Percentiles rank a stretch among this genome's conserved stretches.
phyloP scores from a whole-genome alignment of 2,888 invertebrate genomes.

The Pandemis corylana region DNA sequence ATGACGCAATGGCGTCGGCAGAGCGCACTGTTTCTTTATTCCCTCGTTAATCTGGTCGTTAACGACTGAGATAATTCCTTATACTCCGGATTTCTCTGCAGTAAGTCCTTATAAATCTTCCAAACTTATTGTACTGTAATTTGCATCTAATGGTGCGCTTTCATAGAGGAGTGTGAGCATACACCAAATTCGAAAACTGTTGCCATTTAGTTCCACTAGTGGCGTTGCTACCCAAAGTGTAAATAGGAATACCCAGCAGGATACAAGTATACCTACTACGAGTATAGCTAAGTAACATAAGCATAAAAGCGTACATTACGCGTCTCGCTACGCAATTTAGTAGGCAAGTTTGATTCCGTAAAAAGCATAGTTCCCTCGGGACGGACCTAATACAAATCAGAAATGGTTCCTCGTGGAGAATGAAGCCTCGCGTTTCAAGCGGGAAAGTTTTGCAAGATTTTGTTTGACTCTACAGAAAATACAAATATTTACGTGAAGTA shows the following conservation, averaged over 20 bases:
- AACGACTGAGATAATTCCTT: not conserved
- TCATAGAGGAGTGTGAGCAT: too few relatives aligned
- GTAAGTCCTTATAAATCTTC: not conserved
- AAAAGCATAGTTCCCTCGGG: conserved; percentile 12
- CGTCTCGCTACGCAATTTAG: not conserved
- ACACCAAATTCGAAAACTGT: too few relatives aligned
- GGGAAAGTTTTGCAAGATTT: not conserved
- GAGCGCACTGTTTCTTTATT: not conserved
- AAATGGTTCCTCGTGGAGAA: not conserved
- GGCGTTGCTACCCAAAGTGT: too few relatives aligned
- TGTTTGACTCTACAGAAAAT: not conserved
- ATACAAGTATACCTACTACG: too few relatives aligned
- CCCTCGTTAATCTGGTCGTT: conserved; percentile 3
- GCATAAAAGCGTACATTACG: not conserved
- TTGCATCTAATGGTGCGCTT: not conserved
- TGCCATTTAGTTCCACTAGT: too few relatives aligned
- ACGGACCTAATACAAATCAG: not conserved
- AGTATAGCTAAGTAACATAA: too few relatives aligned
- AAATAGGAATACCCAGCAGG: too few relatives aligned
- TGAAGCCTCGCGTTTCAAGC: not conserved
- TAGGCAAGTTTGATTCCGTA: conserved; percentile 8
- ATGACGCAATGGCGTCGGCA: not conserved
- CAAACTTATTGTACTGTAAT: not conserved
- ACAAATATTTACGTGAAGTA: not conserved
- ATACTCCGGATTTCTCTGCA: not conserved